These are phyloP conservation scores for Drosophila colorata DNA, from an alignment of 2,888 invertebrate species.

Conservation along the genomic window DNA sequence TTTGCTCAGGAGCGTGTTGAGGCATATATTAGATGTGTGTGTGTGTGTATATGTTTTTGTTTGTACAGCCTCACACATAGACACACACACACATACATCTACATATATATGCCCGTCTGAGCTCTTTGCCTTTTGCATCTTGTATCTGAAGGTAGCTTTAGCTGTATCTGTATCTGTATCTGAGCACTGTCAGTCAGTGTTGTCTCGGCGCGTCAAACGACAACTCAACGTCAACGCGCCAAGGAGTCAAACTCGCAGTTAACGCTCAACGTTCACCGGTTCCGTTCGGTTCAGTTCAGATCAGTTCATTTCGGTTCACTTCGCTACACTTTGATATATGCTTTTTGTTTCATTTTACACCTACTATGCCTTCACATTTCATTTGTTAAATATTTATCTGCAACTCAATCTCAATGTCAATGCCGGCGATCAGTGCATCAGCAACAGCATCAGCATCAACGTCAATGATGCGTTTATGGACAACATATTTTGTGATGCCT, in stretches of 20 bases:
- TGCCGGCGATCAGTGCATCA: conserved; percentile 55
- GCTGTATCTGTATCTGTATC: conserved; percentile 48
- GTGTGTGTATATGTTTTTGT: conserved; percentile 24
- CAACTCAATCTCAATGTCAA: conserved; percentile 74
- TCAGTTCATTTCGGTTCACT: conserved; percentile 16
- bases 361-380: conserved; percentile 31
- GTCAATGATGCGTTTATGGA: conserved; percentile 13
- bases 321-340: conserved; percentile 12
- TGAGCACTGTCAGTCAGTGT: conserved; percentile 53
- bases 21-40: conserved; percentile 70
- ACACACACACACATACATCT: conserved; percentile 33
- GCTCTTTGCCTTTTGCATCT: conserved; percentile 34
- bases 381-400: conserved; percentile 63
- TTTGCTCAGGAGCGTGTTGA: conserved; percentile 74
- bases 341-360: conserved; percentile 40
- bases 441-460: conserved; percentile 47
- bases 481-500: conserved; percentile 40
- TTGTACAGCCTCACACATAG: conserved; percentile 54
- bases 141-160: conserved; percentile 30
- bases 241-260: conserved; percentile 60
- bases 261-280: conserved; percentile 24
- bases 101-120: background rate
- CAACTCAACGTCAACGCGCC: conserved; percentile 73
- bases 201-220: conserved; percentile 58
- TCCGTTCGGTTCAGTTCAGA: conserved; percentile 26